A percentile compares a stretch with the other conserved stretches of the same genome.
Evolutionary conservation across 2,888 invertebrate genomes (phyloP).

Genomic region (Thera obeliscata): DNA sequence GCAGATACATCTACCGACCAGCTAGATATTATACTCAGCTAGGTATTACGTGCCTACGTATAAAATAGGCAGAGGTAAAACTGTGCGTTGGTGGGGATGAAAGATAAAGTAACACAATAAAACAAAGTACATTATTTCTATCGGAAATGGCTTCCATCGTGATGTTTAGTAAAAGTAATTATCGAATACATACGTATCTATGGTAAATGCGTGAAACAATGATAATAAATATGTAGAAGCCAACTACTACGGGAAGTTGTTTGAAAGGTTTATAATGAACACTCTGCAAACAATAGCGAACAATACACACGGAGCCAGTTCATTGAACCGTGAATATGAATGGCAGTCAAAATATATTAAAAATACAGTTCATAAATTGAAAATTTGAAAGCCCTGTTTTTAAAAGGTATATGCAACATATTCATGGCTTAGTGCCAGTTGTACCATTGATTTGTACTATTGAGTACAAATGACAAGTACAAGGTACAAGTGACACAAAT

Average conservation of each 20-base stretch:
- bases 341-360: not conserved
- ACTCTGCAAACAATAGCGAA: not conserved
- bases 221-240: not conserved
- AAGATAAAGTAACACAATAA: no score
- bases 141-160: no score
- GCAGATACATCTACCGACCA: conserved; percentile 12
- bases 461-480: no score
- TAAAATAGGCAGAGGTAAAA: not conserved
- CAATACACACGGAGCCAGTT: not conserved
- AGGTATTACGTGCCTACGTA: conserved; percentile 3
- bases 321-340: not conserved
- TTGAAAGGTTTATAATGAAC: not conserved
- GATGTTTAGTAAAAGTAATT: no score
- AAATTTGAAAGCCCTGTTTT: no score
- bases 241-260: not conserved
- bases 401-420: no score
- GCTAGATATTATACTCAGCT: not conserved
- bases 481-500: no score
- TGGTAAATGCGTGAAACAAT: no score
- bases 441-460: no score
- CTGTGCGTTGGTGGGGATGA: not conserved
- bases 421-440: no score
- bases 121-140: no score
- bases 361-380: not conserved
- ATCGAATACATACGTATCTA: no score